Percentiles rank a stretch among this genome's conserved stretches.
Conservation (phyloP, 2,888 invertebrate species). For the Cancer borealis region DNA sequence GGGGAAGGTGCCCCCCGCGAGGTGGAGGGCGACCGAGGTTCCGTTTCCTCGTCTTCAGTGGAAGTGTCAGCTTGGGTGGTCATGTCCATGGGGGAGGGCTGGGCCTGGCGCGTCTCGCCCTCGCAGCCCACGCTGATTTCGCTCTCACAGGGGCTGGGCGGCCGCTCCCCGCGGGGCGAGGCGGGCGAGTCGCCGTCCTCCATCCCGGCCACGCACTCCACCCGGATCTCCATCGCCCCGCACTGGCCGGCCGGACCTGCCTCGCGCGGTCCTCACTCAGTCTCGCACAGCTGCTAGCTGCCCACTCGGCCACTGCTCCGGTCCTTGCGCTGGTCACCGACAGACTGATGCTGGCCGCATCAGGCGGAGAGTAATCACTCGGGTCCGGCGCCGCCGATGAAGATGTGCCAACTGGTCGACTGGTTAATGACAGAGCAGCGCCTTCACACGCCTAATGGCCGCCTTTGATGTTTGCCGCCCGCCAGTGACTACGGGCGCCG, state of each 20-base stretch:
- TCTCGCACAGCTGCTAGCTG: slow-evolving; percentile 42
- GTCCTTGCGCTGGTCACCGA: slow-evolving; percentile 73
- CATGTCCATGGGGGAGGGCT: slow-evolving; percentile 77
- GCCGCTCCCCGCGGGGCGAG: slow-evolving; percentile 59
- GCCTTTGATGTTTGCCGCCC: slow-evolving; percentile 77
- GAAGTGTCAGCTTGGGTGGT: slow-evolving; percentile 65
- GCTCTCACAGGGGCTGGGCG: slow-evolving; percentile 82
- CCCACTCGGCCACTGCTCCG: slow-evolving; percentile 66
- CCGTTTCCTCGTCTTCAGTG: slow-evolving; percentile 74
- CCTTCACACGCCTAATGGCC: slow-evolving; percentile 77
- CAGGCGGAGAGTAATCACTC: slow-evolving; percentile 71
- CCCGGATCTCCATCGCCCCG: slow-evolving; percentile 71
- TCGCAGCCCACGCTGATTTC: slow-evolving; percentile 88
- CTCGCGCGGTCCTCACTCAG: slow-evolving; percentile 47
- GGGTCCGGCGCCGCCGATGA: slow-evolving; percentile 75
- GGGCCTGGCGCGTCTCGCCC: slow-evolving; percentile 60
- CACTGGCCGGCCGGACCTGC: slow-evolving; percentile 21
- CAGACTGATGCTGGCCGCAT: slow-evolving; percentile 75
- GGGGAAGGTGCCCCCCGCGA: slow-evolving; percentile 78
- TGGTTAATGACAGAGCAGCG: slow-evolving; percentile 77
- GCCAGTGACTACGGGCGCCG: slow-evolving; percentile 70
- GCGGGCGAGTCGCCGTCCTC: slow-evolving; percentile 71
- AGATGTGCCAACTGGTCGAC: slow-evolving; percentile 77
- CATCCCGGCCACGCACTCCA: slow-evolving; percentile 72
- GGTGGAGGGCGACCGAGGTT: slow-evolving; percentile 75